Evolutionary conservation across 2,888 invertebrate genomes (phyloP).

Genomic region (Altica lythri): DNA sequence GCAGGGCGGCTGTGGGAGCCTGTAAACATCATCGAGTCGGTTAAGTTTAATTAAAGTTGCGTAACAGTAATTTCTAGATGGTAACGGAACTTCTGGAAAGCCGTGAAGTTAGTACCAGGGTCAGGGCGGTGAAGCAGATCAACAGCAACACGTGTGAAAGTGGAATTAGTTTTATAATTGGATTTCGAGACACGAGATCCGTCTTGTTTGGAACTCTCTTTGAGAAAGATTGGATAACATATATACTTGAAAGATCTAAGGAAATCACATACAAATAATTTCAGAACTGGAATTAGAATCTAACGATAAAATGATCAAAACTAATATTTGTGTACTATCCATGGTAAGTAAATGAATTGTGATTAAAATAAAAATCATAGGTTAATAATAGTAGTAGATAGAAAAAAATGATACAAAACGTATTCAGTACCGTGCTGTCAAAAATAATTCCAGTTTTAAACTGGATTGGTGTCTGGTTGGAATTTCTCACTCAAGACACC

Average conservation of each 20-base stretch:
- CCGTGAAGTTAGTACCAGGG: conserved; percentile 18
- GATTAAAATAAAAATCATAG: too few relatives aligned
- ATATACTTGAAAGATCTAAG: neutral
- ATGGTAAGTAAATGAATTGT: too few relatives aligned
- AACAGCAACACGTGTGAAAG: conserved; percentile 19
- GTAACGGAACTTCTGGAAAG: conserved; percentile 10
- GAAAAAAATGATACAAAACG: too few relatives aligned
- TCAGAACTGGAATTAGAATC: too few relatives aligned
- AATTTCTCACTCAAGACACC: too few relatives aligned
- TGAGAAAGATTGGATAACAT: conserved; percentile 9
- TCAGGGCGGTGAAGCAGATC: conserved; percentile 3
- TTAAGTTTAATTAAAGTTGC: conserved; percentile 42
- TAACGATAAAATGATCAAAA: too few relatives aligned
- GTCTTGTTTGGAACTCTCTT: conserved; percentile 11
- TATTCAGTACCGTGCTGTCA: too few relatives aligned
- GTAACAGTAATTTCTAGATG: conserved; percentile 40
- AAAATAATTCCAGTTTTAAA: too few relatives aligned
- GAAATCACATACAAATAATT: too few relatives aligned
- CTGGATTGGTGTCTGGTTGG: too few relatives aligned
- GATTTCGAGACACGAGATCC: conserved; percentile 5
- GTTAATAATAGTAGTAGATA: too few relatives aligned
- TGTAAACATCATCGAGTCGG: conserved; percentile 33
- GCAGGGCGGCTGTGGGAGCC: conserved; percentile 19
- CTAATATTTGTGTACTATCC: too few relatives aligned
- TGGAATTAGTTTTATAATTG: conserved; percentile 22